Conservation (phyloP, 2,797 vertebrate genomes). For the Stomatorhinus walkeri region DNA sequence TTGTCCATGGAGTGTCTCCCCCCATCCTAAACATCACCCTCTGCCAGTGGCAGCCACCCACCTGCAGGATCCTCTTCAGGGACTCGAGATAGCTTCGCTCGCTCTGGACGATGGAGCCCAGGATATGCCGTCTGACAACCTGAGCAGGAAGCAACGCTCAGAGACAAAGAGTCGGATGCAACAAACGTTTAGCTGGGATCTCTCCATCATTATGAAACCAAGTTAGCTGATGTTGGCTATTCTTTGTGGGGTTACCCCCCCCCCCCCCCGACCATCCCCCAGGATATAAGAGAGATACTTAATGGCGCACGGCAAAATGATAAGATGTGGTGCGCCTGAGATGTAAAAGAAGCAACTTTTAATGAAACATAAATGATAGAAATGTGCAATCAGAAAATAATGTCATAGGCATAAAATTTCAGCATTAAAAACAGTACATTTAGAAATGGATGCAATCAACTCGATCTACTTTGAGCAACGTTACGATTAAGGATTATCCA, state of each 20-base stretch:
- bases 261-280: background rate
- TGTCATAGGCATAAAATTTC: background rate
- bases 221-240: background rate
- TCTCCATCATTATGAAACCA: background rate
- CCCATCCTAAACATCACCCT: background rate
- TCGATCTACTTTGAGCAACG: background rate
- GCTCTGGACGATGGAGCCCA: slow-evolving; percentile 73
- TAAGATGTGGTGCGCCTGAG: background rate
- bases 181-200: background rate
- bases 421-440: background rate
- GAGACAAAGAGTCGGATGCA: background rate
- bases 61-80: slow-evolving; percentile 69
- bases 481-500: background rate
- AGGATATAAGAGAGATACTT: background rate
- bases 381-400: background rate
- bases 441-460: background rate
- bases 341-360: background rate
- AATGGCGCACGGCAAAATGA: background rate
- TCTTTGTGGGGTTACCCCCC: background rate
- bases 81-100: slow-evolving; percentile 75
- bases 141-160: slow-evolving; percentile 16
- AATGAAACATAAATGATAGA: background rate
- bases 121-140: slow-evolving; percentile 70
- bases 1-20: background rate
- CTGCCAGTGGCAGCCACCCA: slow-evolving; percentile 30